Base-by-base conservation (phyloP, 2,797 vertebrate species). In the Triplophysa bombifrons region DNA sequence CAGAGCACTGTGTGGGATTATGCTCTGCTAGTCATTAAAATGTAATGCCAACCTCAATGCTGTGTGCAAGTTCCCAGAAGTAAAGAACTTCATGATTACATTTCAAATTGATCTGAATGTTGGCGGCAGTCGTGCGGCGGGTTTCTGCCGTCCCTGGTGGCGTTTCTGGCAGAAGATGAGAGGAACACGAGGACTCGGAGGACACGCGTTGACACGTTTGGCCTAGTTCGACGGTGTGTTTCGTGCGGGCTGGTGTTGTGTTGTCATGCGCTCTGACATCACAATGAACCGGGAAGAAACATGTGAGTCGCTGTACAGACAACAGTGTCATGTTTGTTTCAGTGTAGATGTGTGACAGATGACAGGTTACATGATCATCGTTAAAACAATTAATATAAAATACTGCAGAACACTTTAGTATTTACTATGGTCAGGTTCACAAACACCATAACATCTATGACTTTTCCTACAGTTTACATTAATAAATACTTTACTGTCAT, bases 11-110 rank as follows among this genome's bases (percentile, higher is more conserved):
- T 75, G 55, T 63, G 20, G 71, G 85, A 87, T 87, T 86, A 85
- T 50, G 74, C 53, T 41, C 73, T 71, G 71, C 53, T 61, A 80
- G 82, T 87, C 85, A 85, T 87, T 87, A 80, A 84, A 86, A 86
- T 83, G 82, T 82, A 86, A 87, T 65, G 64, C 73, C 74, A 70
- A 66, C 64, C 56, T 73, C 71, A 72, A 75, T 30, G 75, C 80
- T 77, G 70, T 46, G 69, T 30, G 34, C 34, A 80, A 78, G 81
- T 80, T 83, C 81, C 75, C 78, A 73, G 64, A 74, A 85, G 80
- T 83, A 76, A 67, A 80, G 46, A 73, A 78, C 72, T 82, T 80
- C 75, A 78, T 83, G 76, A 83, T 82, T 83, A 76, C 64, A 77
- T 76, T 83, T 83, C 41, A 79, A 76, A 84, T 82, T 58, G 82